Percentiles rank a stretch among this genome's conserved stretches.
phyloP scores from a whole-genome alignment of 2,888 invertebrate species.

The Agrotis segetum region DNA sequence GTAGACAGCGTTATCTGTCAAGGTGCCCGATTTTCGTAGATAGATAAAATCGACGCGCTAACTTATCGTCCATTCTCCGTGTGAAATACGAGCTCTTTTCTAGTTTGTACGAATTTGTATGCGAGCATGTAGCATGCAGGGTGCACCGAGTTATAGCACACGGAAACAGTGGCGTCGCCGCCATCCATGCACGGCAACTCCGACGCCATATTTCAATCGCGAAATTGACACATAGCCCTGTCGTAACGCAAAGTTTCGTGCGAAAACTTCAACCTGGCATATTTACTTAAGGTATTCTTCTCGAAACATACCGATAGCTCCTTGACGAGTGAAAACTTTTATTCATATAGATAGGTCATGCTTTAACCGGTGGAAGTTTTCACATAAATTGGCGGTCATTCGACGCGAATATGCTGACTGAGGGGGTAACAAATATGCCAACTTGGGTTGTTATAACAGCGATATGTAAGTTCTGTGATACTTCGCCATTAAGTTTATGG shows the following conservation, averaged over 20 bases:
- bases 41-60: slow-evolving; percentile 54
- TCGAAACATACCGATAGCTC: slow-evolving; percentile 84
- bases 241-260: slow-evolving; percentile 84
- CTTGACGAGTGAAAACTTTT: slow-evolving; percentile 90
- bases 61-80: slow-evolving; percentile 52
- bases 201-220: slow-evolving; percentile 88
- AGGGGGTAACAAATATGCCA: slow-evolving; percentile 91
- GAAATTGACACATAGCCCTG: slow-evolving; percentile 88
- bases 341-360: slow-evolving; percentile 89
- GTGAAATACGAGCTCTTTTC: slow-evolving; percentile 74
- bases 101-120: slow-evolving; percentile 59
- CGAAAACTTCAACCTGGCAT: slow-evolving; percentile 89
- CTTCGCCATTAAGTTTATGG: slow-evolving; percentile 91
- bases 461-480: slow-evolving; percentile 91
- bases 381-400: slow-evolving; percentile 91
- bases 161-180: slow-evolving; percentile 93
- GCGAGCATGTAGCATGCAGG: slow-evolving; percentile 72
- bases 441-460: slow-evolving; percentile 90
- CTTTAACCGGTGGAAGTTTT: slow-evolving; percentile 88
- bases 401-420: slow-evolving; percentile 91
- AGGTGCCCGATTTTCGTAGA: slow-evolving; percentile 64
- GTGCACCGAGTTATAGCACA: slow-evolving; percentile 77
- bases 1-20: slow-evolving; percentile 67
- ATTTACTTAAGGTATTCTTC: slow-evolving; percentile 87
- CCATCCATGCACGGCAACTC: slow-evolving; percentile 73